Evolutionary conservation across 2,113 vertebrate genomes (phyloP), one percentile per base, ranked within the genome.

Genomic region (Connochaetes taurinus): DNA sequence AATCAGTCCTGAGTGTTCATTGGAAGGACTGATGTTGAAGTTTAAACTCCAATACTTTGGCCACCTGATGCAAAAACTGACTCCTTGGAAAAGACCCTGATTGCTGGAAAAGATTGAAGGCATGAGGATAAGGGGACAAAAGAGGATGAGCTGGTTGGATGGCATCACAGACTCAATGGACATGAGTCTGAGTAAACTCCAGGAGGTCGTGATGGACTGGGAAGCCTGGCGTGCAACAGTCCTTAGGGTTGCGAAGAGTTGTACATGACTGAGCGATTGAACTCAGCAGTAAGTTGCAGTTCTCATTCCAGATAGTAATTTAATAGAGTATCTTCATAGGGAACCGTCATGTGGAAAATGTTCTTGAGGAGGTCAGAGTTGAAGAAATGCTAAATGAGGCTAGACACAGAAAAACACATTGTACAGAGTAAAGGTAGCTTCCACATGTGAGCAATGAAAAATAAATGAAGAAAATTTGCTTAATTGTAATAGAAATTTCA

Each of bases 231-330:
- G 0, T 71, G 19, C n/a, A 71, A 19, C n/a, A 40, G n/a, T 71
- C 21, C 19, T 36, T 71, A 10, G 19, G 19, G n/a, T 71, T 6
- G 5, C n/a, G 40, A 71, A 40, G 19, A 71, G 67, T 71, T 2
- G 0, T 36, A 23, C 19, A 40, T 23, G 10, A 71, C 67, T 40
- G 67, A 71, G n/a, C 0, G 1, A 23, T n/a, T 71, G 10, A 71
- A 71, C 19, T 23, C 3, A 40, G 33, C 16, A 95, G 17, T 21
- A 45, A 88, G 6, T 21, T 78, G 16, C 2, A 92, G 2, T 10
- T 85, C 6, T 47, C 14, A 67, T 5, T 29, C 29, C 36, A 50
- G n/a, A 64, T 19, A n/a, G 3, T 40, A 1, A 36, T 82, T 13
- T n/a, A 60, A 85, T 16, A 64, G 16, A 17, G 52, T 47, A 1